phyloP scores from a whole-genome alignment of 2,888 invertebrate genomes.

The Sarcophaga rosellei region DNA sequence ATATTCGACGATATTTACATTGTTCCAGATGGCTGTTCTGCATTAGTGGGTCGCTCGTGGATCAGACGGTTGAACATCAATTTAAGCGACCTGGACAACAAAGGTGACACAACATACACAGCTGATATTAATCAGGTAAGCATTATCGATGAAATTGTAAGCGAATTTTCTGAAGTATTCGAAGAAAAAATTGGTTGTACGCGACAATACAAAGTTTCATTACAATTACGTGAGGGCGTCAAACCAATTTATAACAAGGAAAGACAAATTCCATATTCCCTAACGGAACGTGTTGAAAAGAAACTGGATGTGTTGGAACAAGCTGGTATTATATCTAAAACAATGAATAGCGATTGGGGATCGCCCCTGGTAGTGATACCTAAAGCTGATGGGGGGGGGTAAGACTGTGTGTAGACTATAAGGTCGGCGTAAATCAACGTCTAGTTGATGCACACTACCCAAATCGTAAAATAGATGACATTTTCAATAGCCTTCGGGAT shows the following conservation, averaged over 20 bases:
- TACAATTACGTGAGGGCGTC: constrained; percentile 37
- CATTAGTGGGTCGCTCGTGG: constrained; percentile 50
- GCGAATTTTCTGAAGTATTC: background rate
- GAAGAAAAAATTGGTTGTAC: too few species aligned
- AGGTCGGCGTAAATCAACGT: constrained; percentile 51
- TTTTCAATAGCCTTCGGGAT: constrained; percentile 56
- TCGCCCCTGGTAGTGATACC: constrained; percentile 45
- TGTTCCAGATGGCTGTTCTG: constrained; percentile 54
- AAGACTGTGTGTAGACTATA: constrained; percentile 52
- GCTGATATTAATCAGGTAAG: background rate
- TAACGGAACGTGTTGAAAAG: constrained; percentile 12
- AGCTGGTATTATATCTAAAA: constrained; percentile 28
- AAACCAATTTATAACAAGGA: constrained; percentile 40
- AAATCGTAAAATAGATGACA: constrained; percentile 56
- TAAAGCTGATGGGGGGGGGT: constrained; percentile 41
- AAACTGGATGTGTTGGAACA: constrained; percentile 29
- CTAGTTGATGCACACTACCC: constrained; percentile 30
- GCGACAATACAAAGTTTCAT: background rate
- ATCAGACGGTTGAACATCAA: constrained; percentile 34
- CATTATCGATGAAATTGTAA: constrained; percentile 1
- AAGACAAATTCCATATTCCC: background rate
- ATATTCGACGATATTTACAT: constrained; percentile 50
- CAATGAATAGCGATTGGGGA: constrained; percentile 21
- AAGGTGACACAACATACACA: background rate
- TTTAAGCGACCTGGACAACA: constrained; percentile 32